These are phyloP conservation scores for Eubucco bourcierii DNA, from an alignment of 2,113 vertebrate genomes.

Conservation along the genomic window DNA sequence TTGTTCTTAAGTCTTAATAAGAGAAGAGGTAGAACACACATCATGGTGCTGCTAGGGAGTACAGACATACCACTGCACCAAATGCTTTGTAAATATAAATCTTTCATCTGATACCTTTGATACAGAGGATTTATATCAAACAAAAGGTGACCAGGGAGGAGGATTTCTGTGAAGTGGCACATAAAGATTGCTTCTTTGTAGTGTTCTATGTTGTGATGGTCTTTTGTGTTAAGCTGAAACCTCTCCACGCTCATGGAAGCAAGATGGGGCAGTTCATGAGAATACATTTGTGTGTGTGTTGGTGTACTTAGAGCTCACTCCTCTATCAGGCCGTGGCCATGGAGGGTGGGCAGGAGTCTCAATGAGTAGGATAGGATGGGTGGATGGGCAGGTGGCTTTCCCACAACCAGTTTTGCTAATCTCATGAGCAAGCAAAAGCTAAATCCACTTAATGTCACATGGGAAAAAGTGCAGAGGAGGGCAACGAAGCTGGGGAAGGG, in stretches of 20 bases:
- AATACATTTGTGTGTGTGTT: not conserved
- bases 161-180: not conserved
- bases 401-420: not conserved
- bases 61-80: not conserved
- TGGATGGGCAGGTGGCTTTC: not conserved
- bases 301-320: not conserved
- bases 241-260: fast-evolving
- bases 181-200: not conserved
- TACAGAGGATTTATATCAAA: not conserved
- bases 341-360: not conserved
- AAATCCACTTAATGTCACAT: not conserved
- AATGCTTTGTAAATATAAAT: not conserved
- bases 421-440: not conserved
- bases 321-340: not conserved
- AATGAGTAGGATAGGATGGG: not conserved
- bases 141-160: not conserved
- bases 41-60: not conserved
- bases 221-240: not conserved
- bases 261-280: not conserved
- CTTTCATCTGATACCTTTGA: not conserved
- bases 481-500: too few species aligned
- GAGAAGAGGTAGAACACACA: not conserved
- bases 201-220: not conserved
- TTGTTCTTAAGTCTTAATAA: not conserved
- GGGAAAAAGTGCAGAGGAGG: not conserved